A percentile compares a stretch with the other conserved stretches of the same genome.
Evolutionary conservation across 2,888 invertebrate species (phyloP).

Genomic region (Ceraclea dissimilis): DNA sequence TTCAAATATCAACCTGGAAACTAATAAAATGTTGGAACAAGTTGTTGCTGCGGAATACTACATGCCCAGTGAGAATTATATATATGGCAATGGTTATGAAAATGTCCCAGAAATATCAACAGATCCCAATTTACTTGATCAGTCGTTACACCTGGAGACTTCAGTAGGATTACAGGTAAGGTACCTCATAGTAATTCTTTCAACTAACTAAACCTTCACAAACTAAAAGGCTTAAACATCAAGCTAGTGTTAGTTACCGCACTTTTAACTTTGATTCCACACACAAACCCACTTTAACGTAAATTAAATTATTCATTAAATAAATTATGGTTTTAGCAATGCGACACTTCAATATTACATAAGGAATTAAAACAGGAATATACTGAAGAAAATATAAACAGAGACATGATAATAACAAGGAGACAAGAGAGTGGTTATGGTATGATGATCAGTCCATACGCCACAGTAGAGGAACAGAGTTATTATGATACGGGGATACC

Average conservation of each 20-base stretch:
- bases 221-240: too few relatives aligned
- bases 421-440: background rate
- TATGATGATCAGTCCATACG: background rate
- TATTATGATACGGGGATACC: background rate
- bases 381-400: background rate
- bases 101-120: background rate
- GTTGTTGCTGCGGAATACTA: background rate
- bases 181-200: too few relatives aligned
- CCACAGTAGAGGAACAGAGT: background rate
- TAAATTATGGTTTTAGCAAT: too few relatives aligned
- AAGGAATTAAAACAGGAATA: background rate
- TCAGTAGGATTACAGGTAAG: background rate
- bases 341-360: background rate
- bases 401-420: background rate
- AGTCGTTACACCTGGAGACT: background rate
- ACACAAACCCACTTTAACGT: too few relatives aligned
- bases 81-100: background rate
- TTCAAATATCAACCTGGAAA: background rate
- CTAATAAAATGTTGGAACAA: background rate
- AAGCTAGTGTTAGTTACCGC: too few relatives aligned
- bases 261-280: too few relatives aligned
- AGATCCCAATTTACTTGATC: background rate
- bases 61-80: background rate
- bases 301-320: too few relatives aligned
- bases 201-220: too few relatives aligned